Percentiles rank a stretch among this genome's conserved stretches.
These are phyloP conservation scores for Entomobrya proxima DNA, from an alignment of 2,888 invertebrate species.

Conservation along the genomic window DNA sequence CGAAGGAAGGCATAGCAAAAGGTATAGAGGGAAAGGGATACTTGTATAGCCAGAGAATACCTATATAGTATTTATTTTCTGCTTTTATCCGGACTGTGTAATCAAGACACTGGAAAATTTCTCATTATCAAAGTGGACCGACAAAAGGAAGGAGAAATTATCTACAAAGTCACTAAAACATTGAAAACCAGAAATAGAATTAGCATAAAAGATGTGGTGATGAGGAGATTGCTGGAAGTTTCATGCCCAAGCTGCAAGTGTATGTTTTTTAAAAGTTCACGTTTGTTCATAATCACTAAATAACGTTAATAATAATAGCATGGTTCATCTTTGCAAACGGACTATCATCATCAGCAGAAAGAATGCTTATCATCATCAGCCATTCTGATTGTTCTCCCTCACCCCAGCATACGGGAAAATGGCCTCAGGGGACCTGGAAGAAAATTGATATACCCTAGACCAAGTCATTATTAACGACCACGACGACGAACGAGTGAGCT, in stretches of 20 bases:
- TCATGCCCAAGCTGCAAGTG: not conserved
- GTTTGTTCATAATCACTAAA: not conserved
- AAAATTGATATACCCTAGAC: slow-evolving; percentile 64
- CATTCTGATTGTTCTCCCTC: slow-evolving; percentile 38
- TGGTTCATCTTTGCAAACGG: slow-evolving; percentile 8
- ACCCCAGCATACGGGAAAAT: not conserved
- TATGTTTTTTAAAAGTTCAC: not conserved
- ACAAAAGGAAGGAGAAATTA: slow-evolving; percentile 5
- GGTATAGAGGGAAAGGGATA: too few relatives aligned
- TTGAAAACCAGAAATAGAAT: not conserved
- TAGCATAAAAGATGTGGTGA: not conserved
- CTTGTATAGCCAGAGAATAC: too few relatives aligned
- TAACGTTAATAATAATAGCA: not conserved
- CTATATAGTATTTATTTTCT: not conserved
- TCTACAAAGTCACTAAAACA: not conserved
- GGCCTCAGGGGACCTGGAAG: slow-evolving; percentile 61
- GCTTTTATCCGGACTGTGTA: not conserved
- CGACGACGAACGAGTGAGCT: slow-evolving; percentile 44
- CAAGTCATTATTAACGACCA: slow-evolving; percentile 60
- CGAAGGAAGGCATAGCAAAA: too few relatives aligned
- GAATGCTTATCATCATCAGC: slow-evolving; percentile 2
- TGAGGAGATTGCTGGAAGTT: not conserved
- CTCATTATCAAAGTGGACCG: slow-evolving; percentile 8
- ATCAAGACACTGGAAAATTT: slow-evolving; percentile 25
- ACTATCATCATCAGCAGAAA: slow-evolving; percentile 41